Evolutionary conservation across 2,113 vertebrate genomes (phyloP), one percentile per base, ranked within the genome.

Genomic region (Stegostoma tigrinum): DNA sequence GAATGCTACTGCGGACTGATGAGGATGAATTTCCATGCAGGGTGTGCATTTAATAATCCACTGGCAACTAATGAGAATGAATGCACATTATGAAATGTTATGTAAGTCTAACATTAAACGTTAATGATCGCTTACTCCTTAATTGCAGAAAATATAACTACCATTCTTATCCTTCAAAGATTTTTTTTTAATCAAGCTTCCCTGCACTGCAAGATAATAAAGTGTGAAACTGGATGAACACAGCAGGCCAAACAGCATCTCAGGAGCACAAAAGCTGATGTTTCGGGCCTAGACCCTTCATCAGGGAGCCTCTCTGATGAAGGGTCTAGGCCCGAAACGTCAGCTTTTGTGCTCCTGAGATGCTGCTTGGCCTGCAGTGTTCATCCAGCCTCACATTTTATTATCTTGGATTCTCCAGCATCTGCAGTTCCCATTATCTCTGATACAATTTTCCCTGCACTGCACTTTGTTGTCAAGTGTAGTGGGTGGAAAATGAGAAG

Each of bases 101-200:
- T 83, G 80, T 45, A 1, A 1, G 38, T 7, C 38, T 45, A 42
- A 61, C 27, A 61, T 64, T 55, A 90, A 61, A 61, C 87, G 64
- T 89, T 89, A 27, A 90, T 90, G 87, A 52, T 52, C 48, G 19
- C 87, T 90, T 90, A 55, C 86, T 61, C 86, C 87, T 90, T 12
- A 90, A 61, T 55, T 23, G 19, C 34, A 93, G 89, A 67, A 93
- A 93, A 93, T 66, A n/a, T 38, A 66, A 64, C 55, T 12, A 34
- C n/a, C n/a, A 19, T 64, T 42, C 14, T 55, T 27, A 34, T 66
- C 61, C 61, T 61, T 61, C 23, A n/a, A 91, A 93, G 64, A 6
- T 66, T 66, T 93, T 66, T 38, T n/a, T 93, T 93, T n/a, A 23
- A 7, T 67, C 61, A 38, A 66, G 61, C 34, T 93, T 93, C 15